phyloP scores from a whole-genome alignment of 2,888 invertebrate species.

The Drosophila buzzatii region DNA sequence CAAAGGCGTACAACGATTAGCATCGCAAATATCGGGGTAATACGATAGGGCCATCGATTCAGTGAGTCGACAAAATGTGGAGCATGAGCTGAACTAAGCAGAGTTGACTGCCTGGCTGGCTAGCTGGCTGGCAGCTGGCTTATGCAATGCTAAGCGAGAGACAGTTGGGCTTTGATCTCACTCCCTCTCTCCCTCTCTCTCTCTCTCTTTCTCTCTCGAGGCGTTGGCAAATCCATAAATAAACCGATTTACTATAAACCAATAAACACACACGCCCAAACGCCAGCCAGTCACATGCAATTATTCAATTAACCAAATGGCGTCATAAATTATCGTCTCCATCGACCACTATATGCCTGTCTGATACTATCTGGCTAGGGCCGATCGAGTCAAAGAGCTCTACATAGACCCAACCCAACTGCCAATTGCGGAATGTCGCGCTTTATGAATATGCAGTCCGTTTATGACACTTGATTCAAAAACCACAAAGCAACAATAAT shows the following conservation, averaged over 20 bases:
- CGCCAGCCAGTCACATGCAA: constrained; percentile 66
- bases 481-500: neutral
- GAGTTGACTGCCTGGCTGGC: neutral
- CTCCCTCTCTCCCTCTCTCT: constrained; percentile 39
- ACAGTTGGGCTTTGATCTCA: constrained; percentile 10
- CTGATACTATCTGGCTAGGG: constrained; percentile 35
- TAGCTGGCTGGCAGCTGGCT: constrained; percentile 30
- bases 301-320: constrained; percentile 82
- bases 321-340: constrained; percentile 76
- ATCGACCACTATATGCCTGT: constrained; percentile 33
- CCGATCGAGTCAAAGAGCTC: constrained; percentile 17
- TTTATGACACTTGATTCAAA: constrained; percentile 18
- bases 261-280: constrained; percentile 53
- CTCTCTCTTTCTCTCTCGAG: constrained; percentile 22
- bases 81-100: constrained; percentile 14
- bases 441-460: constrained; percentile 60
- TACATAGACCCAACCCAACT: constrained; percentile 20
- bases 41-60: constrained; percentile 58
- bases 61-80: constrained; percentile 42
- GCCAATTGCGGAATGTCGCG: constrained; percentile 55
- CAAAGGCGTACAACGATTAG: constrained; percentile 48
- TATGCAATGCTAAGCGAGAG: constrained; percentile 53
- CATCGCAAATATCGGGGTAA: constrained; percentile 55
- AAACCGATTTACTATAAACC: constrained; percentile 40
- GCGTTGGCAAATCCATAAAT: constrained; percentile 47